Evolutionary conservation across 2,113 vertebrate genomes (phyloP).

Genomic region (Myrmecophaga tridactyla): DNA sequence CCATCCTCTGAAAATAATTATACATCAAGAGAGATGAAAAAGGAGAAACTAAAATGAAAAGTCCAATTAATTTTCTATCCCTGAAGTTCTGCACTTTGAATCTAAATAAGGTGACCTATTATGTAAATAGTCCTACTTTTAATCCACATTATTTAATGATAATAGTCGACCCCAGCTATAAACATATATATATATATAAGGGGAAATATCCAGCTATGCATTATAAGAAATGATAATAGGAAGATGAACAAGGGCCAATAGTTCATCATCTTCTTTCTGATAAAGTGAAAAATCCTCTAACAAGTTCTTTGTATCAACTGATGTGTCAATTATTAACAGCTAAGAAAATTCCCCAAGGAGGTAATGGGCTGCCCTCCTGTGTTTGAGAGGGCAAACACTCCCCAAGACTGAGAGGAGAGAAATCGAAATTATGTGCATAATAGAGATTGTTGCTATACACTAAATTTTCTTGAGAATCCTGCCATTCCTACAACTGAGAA

Average conservation of each 20-base stretch:
- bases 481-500: not conserved
- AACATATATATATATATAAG: not conserved
- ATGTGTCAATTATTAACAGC: not conserved
- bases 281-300: constrained; percentile 10
- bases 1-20: not conserved
- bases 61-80: not conserved
- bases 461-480: not conserved
- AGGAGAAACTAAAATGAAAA: not conserved
- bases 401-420: not conserved
- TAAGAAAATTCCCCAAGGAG: not conserved
- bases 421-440: not conserved
- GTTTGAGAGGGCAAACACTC: not conserved
- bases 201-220: not conserved
- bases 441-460: not conserved
- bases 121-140: constrained; percentile 6
- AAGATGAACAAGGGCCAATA: not conserved
- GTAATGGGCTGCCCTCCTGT: not conserved
- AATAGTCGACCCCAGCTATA: not conserved
- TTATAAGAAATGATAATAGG: not conserved
- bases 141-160: not conserved
- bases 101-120: not conserved
- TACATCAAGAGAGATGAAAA: not conserved
- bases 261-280: not conserved
- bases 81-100: not conserved
- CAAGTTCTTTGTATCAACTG: not conserved